Conservation (phyloP, 2,113 vertebrate genomes). For the Entelurus aequoreus region DNA sequence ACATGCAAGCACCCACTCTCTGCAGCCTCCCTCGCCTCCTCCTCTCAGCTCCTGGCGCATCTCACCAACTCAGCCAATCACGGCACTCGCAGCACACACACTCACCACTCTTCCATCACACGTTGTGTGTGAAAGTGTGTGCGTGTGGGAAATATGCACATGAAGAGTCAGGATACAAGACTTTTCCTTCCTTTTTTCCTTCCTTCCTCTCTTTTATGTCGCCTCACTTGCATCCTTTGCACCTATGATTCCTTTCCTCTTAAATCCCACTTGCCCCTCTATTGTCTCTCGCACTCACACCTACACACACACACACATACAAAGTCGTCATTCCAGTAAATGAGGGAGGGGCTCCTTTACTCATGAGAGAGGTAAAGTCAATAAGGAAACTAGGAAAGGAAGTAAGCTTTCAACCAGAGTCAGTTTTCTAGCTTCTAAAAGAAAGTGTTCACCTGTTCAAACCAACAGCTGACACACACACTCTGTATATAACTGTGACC, state of each 20-base stretch:
- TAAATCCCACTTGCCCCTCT: not conserved
- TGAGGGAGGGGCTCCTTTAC: not conserved
- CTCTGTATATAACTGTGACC: no score
- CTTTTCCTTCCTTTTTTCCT: not conserved
- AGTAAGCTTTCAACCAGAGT: no score
- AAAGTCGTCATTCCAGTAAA: not conserved
- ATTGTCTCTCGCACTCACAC: not conserved
- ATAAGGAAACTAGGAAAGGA: not conserved
- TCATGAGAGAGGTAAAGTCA: not conserved
- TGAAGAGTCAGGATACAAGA: conserved; percentile 42
- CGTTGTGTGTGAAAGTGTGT: conserved; percentile 25
- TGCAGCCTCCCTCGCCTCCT: conserved; percentile 49
- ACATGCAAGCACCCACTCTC: conserved; percentile 9
- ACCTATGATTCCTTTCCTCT: not conserved
- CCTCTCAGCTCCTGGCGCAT: conserved; percentile 58
- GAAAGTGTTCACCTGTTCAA: no score
- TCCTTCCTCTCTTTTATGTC: not conserved
- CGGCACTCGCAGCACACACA: conserved; percentile 35
- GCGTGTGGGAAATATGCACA: conserved; percentile 25
- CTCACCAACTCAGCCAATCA: conserved; percentile 55
- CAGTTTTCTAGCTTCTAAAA: no score
- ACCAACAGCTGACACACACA: no score
- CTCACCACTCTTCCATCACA: conserved; percentile 22
- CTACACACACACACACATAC: not conserved
- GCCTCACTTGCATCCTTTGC: not conserved